Conservation (phyloP, 2,113 vertebrate species). For the Mormyrus iriodes region DNA sequence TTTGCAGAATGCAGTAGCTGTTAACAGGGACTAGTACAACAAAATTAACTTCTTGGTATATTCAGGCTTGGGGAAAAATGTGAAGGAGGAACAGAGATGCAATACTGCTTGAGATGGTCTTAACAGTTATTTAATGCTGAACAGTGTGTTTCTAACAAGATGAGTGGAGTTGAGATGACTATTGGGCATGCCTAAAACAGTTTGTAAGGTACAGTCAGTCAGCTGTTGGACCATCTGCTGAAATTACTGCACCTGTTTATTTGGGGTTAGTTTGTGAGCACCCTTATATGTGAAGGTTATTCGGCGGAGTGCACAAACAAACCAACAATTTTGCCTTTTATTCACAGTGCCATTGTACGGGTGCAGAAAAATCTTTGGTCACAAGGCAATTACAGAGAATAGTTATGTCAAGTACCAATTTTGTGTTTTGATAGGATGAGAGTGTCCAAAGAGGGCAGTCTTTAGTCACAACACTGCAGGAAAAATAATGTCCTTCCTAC, state of each 20-base stretch:
- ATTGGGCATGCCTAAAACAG: not conserved
- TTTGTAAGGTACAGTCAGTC: not conserved
- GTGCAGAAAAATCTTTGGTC: not conserved
- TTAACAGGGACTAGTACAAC: not conserved
- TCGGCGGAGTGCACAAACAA: not conserved
- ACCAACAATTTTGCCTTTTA: not conserved
- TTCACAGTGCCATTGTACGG: not conserved
- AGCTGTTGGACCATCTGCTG: not conserved
- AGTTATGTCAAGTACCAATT: not conserved
- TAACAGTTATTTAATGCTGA: not conserved
- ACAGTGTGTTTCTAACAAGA: not conserved
- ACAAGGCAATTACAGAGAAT: not conserved
- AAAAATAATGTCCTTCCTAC: not conserved
- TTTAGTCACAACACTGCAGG: too few relatives aligned
- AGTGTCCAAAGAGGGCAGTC: not conserved
- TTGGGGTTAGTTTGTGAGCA: not conserved
- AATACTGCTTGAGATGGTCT: not conserved
- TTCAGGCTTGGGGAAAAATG: not conserved
- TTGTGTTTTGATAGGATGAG: not conserved
- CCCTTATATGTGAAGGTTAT: not conserved
- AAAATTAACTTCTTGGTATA: not conserved
- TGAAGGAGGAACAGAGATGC: not conserved
- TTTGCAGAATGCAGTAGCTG: not conserved
- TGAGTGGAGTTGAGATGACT: not conserved
- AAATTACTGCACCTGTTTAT: not conserved